Percentiles rank a stretch among this genome's conserved stretches.
Conservation (phyloP, 2,113 vertebrate genomes). For the Thymallus thymallus region DNA sequence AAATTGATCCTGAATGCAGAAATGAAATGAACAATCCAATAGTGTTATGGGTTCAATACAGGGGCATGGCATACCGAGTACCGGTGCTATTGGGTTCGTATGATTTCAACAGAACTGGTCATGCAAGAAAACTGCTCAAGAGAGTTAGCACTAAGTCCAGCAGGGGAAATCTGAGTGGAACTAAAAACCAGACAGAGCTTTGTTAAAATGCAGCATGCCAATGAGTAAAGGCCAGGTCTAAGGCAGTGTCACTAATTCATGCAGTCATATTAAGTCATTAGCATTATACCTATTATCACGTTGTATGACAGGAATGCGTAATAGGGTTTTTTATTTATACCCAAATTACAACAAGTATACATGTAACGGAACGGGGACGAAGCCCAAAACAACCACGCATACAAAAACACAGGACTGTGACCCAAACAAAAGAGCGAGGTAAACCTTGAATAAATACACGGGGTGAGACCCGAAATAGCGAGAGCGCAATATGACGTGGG, state of each 20-base stretch:
- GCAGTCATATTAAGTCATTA: conserved; percentile 1
- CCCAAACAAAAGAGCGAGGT: too few species aligned
- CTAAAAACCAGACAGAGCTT: conserved; percentile 6
- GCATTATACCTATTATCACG: conserved; percentile 6
- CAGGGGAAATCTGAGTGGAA: conserved; percentile 8
- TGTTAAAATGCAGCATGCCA: conserved; percentile 7
- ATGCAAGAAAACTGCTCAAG: conserved; percentile 9
- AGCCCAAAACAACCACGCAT: too few species aligned
- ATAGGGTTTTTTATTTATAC: too few species aligned
- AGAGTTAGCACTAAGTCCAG: conserved; percentile 20
- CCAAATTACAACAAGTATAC: too few species aligned
- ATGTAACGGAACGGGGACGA: too few species aligned
- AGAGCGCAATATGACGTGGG: too few species aligned
- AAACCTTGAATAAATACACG: too few species aligned
- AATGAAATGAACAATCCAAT: conserved; percentile 16
- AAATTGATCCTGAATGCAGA: conserved; percentile 35
- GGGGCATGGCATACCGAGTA: conserved; percentile 31
- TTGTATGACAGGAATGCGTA: too few species aligned
- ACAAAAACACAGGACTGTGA: too few species aligned
- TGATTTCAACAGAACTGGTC: conserved; percentile 14
- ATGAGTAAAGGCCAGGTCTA: background rate
- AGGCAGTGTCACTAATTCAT: background rate
- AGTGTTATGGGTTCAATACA: conserved; percentile 38
- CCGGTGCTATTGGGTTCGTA: conserved; percentile 2
- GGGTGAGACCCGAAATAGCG: too few species aligned